Conservation (phyloP, 2,797 vertebrate genomes). For the Diplodus sargus region DNA sequence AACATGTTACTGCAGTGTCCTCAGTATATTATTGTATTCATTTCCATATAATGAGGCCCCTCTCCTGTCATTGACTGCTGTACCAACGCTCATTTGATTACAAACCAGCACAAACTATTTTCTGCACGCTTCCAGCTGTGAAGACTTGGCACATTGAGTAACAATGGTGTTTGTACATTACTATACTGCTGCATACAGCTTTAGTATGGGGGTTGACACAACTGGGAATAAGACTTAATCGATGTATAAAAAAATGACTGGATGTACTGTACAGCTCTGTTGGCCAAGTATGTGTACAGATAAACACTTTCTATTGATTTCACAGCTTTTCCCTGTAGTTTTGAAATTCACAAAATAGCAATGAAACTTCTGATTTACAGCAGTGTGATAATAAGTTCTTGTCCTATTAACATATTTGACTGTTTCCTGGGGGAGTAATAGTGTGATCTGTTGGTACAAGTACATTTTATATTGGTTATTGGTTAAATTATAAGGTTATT, state of each 20-base stretch:
- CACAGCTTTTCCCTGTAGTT: no score
- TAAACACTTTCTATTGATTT: no score
- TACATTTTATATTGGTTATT: no score
- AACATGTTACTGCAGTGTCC: neutral
- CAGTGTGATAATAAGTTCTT: no score
- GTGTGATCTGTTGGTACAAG: no score
- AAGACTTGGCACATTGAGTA: conserved; percentile 21
- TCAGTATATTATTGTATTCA: conserved; percentile 22
- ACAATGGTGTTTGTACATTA: neutral
- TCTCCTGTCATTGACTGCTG: conserved; percentile 17
- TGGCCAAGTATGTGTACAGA: no score
- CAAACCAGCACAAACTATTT: conserved; percentile 43
- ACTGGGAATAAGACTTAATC: neutral
- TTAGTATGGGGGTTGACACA: neutral
- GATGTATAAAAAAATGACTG: neutral
- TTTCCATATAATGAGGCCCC: conserved; percentile 19
- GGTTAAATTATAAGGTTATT: no score
- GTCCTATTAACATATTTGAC: no score
- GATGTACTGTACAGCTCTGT: neutral
- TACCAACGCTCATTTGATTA: conserved; percentile 39
- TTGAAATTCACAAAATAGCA: no score
- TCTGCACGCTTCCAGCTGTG: conserved; percentile 39
- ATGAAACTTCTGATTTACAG: no score
- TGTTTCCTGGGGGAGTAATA: no score
- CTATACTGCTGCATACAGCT: neutral